These are phyloP conservation scores for Lasioglossum baleicum DNA, from an alignment of 1,140 invertebrate species.

Conservation along the genomic window DNA sequence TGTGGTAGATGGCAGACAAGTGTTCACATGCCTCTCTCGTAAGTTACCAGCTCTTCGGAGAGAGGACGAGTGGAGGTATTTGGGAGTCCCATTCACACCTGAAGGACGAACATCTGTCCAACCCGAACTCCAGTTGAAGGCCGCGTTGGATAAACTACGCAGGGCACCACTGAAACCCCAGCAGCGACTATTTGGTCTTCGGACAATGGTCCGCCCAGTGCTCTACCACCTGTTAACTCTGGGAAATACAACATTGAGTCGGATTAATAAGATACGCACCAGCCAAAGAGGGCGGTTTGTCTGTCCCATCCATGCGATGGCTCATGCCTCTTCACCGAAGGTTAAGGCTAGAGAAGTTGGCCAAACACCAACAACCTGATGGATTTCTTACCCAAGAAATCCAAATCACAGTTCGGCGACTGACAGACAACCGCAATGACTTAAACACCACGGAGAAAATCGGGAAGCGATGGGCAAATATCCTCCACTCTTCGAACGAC, in stretches of 20 bases:
- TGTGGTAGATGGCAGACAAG: not conserved
- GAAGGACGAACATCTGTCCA: constrained; percentile 51
- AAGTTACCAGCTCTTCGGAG: not conserved
- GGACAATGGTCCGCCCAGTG: constrained; percentile 56
- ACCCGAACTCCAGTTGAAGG: not conserved
- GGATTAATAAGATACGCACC: constrained; percentile 64
- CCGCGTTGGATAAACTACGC: constrained; percentile 51
- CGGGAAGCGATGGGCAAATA: not conserved
- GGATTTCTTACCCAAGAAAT: no score
- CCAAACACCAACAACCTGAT: no score
- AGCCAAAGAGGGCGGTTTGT: constrained; percentile 64
- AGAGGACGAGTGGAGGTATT: constrained; percentile 67
- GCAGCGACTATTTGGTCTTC: constrained; percentile 65
- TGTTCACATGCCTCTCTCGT: no score
- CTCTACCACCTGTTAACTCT: no score
- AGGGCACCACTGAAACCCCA: constrained; percentile 70
- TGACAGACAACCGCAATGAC: no score
- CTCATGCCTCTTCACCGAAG: constrained; percentile 35
- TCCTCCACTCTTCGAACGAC: not conserved
- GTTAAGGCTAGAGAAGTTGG: no score
- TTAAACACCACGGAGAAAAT: no score
- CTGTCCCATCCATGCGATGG: constrained; percentile 52
- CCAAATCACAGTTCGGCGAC: no score
- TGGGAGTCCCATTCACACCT: constrained; percentile 65
- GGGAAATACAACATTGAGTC: no score